phyloP scores from a whole-genome alignment of 2,888 invertebrate genomes.

The Formica aserva region DNA sequence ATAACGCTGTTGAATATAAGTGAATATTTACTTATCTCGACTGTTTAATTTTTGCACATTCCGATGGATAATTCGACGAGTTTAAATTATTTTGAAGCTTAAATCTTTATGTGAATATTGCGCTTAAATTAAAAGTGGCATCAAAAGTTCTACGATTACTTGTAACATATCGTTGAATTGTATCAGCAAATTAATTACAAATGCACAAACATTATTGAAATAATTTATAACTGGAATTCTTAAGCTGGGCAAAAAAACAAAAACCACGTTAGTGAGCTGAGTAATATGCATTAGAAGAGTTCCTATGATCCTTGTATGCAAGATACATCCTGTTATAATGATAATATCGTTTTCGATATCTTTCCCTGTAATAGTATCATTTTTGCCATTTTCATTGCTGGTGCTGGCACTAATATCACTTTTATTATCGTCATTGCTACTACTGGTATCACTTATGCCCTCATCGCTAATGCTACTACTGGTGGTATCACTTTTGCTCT shows the following conservation, averaged over 20 bases:
- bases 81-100: not conserved
- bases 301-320: not conserved
- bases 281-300: not conserved
- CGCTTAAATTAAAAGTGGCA: not conserved
- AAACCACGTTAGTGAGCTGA: not conserved
- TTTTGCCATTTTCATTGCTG: not conserved
- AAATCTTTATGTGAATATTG: not conserved
- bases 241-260: not conserved
- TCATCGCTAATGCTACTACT: not conserved
- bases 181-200: not conserved
- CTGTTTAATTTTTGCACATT: not conserved
- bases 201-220: not conserved
- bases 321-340: not conserved
- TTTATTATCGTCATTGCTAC: not conserved
- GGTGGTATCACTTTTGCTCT: not conserved
- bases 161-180: not conserved
- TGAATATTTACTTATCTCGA: not conserved
- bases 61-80: not conserved
- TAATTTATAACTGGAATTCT: not conserved
- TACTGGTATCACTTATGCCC: not conserved
- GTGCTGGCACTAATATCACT: not conserved
- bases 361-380: not conserved
- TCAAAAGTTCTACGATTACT: too few species aligned
- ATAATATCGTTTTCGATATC: not conserved
- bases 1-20: not conserved